These are phyloP conservation scores for Cephus runcator DNA, from an alignment of 2,888 invertebrate species.

Conservation along the genomic window DNA sequence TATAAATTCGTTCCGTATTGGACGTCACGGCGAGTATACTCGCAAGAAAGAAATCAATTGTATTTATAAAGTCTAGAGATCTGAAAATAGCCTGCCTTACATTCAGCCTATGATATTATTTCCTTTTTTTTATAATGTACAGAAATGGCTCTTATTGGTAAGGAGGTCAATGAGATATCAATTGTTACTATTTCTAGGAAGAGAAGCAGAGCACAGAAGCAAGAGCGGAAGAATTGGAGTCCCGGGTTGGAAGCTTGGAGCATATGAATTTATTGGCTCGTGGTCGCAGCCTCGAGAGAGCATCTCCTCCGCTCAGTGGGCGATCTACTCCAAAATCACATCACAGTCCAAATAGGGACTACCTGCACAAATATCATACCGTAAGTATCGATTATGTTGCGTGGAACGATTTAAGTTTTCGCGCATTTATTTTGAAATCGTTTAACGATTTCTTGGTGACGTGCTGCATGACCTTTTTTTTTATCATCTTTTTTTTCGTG, in stretches of 20 bases:
- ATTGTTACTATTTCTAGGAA: constrained; percentile 71
- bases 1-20: not conserved
- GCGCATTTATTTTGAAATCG: not conserved
- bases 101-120: not conserved
- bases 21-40: not conserved
- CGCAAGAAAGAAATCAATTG: not conserved
- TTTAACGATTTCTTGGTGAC: constrained; percentile 1
- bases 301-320: constrained; percentile 89
- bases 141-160: not conserved
- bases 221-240: constrained; percentile 96
- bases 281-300: constrained; percentile 74
- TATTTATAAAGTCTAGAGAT: not conserved
- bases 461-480: not conserved
- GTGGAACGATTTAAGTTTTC: not conserved
- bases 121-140: not conserved
- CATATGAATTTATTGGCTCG: constrained; percentile 87
- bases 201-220: constrained; percentile 98
- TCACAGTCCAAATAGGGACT: constrained; percentile 84
- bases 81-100: not conserved
- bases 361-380: constrained; percentile 95
- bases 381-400: constrained; percentile 70
- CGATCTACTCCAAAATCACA: constrained; percentile 86
- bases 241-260: constrained; percentile 94
- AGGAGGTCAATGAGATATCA: not conserved
- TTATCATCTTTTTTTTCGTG: not conserved